Conservation (phyloP, 2,113 vertebrate species). For the Lycocorax pyrrhopterus region DNA sequence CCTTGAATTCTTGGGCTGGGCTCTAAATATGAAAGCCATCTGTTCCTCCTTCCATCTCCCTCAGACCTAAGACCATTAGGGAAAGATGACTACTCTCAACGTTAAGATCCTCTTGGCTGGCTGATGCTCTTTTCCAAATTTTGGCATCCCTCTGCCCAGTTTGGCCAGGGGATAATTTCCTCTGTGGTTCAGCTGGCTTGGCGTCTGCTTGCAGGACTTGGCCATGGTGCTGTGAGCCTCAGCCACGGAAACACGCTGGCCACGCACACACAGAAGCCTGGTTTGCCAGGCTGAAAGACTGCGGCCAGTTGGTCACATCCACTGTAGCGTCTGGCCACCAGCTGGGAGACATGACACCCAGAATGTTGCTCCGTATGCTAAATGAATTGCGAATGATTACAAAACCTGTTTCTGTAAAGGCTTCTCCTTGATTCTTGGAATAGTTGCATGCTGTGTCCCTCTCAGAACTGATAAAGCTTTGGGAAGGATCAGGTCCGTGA, state of each 20-base stretch:
- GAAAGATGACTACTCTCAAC: neutral
- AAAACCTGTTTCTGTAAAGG: slow-evolving; percentile 40
- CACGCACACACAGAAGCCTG: neutral
- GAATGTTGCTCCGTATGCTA: slow-evolving; percentile 56
- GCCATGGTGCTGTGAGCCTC: neutral
- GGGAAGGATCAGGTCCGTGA: neutral
- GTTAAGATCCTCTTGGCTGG: neutral
- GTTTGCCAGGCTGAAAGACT: slow-evolving; percentile 28
- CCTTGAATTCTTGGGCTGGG: neutral
- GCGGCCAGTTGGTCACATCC: slow-evolving; percentile 32
- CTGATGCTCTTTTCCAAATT: neutral
- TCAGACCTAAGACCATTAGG: neutral
- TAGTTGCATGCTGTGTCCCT: neutral
- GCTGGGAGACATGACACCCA: slow-evolving; percentile 48
- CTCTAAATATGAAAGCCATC: neutral
- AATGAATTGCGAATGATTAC: slow-evolving; percentile 41
- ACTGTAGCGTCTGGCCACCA: slow-evolving; percentile 46
- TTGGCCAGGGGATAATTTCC: slow-evolving; percentile 11
- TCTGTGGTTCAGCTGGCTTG: slow-evolving; percentile 32
- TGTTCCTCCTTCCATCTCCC: neutral
- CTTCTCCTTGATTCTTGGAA: slow-evolving; percentile 30
- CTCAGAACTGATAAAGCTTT: neutral
- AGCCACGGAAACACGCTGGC: neutral
- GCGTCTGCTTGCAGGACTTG: neutral
- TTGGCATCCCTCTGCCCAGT: neutral